These are phyloP conservation scores for Sorex araneus DNA, from an alignment of 2,113 vertebrate species.

Conservation along the genomic window DNA sequence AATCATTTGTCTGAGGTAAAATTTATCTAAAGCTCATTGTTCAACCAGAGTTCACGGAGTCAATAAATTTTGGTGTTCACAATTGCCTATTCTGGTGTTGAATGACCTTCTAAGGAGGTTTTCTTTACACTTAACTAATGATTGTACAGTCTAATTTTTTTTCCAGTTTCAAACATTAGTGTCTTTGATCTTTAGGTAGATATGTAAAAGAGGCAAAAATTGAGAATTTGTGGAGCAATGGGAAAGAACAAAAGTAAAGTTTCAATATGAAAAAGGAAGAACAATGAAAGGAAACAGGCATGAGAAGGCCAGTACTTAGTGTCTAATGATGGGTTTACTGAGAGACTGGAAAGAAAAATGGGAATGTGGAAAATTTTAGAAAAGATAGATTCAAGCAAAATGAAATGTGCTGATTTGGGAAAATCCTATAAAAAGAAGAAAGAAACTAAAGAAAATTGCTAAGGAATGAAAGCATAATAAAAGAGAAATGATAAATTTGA, in stretches of 20 bases:
- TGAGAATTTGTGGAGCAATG: not conserved
- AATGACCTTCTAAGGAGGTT: not conserved
- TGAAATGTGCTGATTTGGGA: too few relatives aligned
- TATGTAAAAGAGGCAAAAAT: not conserved
- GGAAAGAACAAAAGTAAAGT: not conserved
- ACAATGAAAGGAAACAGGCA: not conserved
- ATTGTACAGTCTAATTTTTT: not conserved
- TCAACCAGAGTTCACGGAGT: not conserved
- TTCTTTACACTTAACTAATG: not conserved
- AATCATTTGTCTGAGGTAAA: not conserved
- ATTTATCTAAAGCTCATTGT: not conserved
- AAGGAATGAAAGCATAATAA: not conserved
- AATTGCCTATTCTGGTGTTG: not conserved
- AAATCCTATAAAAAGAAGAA: too few relatives aligned
- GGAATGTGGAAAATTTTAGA: not conserved
- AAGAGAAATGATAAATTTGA: not conserved
- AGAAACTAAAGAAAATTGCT: not conserved
- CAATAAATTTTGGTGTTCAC: not conserved
- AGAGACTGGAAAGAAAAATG: not conserved
- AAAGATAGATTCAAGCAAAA: not conserved
- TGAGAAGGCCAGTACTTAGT: not conserved
- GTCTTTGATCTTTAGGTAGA: not conserved
- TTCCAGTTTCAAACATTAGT: not conserved
- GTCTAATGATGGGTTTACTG: not conserved
- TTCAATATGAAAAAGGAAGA: not conserved